Conservation (phyloP, 53 echinoderm and acorn worm genomes). For the Antedon mediterranea region DNA sequence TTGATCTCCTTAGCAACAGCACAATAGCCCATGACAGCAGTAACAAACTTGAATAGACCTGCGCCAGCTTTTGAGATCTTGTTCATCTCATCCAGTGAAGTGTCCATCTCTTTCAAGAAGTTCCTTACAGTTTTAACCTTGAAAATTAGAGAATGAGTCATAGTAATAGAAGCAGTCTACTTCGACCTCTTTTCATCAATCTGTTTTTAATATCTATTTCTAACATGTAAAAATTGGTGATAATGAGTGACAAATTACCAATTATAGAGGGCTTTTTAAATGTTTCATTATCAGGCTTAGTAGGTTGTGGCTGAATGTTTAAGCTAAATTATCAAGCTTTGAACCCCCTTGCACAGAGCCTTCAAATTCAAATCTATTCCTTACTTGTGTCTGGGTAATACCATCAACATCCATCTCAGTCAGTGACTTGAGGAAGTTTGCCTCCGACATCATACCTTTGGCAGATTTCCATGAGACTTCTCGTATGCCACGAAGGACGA, state of each 20-base stretch:
- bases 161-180: too few species aligned
- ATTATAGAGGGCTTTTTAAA: too few species aligned
- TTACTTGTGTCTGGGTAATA: conserved; percentile 87
- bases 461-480: conserved; percentile 99
- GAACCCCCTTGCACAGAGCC: too few species aligned
- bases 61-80: conserved; percentile 67
- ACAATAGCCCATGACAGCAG: conserved; percentile 94
- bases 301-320: too few species aligned
- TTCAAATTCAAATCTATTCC: background rate
- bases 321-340: too few species aligned
- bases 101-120: conserved; percentile 85
- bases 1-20: conserved; percentile 89
- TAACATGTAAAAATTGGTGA: too few species aligned
- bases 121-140: conserved; percentile 90
- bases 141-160: too few species aligned
- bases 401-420: conserved; percentile 90
- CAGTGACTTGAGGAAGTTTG: conserved; percentile 90
- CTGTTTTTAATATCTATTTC: too few species aligned
- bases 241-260: too few species aligned
- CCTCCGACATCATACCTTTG: conserved; percentile 97
- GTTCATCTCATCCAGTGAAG: conserved; percentile 73
- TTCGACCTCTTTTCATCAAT: too few species aligned
- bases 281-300: too few species aligned
- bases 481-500: conserved; percentile 81
- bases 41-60: conserved; percentile 89